Percentiles rank a stretch among this genome's conserved stretches.
Conservation (phyloP, 1,140 invertebrate species). For the Harpegnathos saltator region DNA sequence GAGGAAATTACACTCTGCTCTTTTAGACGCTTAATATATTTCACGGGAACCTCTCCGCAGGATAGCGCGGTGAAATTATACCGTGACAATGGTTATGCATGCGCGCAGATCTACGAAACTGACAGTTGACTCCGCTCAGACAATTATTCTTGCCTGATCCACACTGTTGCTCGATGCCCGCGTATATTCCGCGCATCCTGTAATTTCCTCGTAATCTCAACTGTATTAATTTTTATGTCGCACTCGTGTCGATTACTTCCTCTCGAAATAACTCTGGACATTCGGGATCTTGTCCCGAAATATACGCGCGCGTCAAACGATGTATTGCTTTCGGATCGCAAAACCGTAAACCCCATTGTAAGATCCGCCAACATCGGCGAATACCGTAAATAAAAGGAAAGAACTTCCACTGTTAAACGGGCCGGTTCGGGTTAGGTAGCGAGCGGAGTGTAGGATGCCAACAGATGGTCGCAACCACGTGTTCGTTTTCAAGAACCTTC, state of each 20-base stretch:
- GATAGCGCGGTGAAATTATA: too few relatives aligned
- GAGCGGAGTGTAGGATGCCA: slow-evolving; percentile 70
- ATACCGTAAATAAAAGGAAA: slow-evolving; percentile 50
- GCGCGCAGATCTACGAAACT: too few relatives aligned
- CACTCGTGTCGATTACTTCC: neutral
- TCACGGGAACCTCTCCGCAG: neutral
- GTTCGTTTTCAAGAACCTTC: slow-evolving; percentile 79
- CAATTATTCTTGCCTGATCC: too few relatives aligned
- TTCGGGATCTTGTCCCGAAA: slow-evolving; percentile 5
- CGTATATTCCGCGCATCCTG: neutral
- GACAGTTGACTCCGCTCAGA: too few relatives aligned
- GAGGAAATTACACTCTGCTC: neutral
- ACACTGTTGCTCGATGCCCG: too few relatives aligned
- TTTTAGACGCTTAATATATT: slow-evolving; percentile 1
- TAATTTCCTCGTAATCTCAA: slow-evolving; percentile 1
- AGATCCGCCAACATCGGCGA: slow-evolving; percentile 54
- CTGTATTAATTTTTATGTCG: neutral
- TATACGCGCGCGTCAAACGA: slow-evolving; percentile 27
- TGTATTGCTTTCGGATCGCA: neutral
- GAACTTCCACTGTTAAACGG: slow-evolving; percentile 38
- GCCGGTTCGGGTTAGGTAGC: slow-evolving; percentile 52
- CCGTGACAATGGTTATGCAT: too few relatives aligned
- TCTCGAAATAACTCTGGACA: neutral
- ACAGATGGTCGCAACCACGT: slow-evolving; percentile 83
- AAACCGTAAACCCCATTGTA: slow-evolving; percentile 51